These are phyloP conservation scores for Galemys pyrenaicus DNA, from an alignment of 2,113 vertebrate genomes.

Conservation along the genomic window DNA sequence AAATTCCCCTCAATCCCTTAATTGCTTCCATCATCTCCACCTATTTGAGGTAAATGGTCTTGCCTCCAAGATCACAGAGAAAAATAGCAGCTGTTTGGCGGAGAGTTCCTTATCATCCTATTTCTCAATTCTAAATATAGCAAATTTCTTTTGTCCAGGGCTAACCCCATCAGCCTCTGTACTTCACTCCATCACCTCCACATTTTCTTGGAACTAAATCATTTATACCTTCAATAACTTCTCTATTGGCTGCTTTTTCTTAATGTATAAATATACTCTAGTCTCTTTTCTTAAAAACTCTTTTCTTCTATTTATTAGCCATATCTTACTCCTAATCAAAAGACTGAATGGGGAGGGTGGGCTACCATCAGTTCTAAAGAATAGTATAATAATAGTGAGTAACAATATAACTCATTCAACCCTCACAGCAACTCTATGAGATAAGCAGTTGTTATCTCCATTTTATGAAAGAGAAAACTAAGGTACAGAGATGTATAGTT, in stretches of 20 bases:
- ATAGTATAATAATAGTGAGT: not conserved
- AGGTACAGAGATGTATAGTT: not conserved
- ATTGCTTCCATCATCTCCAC: not conserved
- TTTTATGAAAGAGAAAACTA: not conserved
- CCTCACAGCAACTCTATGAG: not conserved
- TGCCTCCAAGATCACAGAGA: not conserved
- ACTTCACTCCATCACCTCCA: not conserved
- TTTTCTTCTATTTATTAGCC: not conserved
- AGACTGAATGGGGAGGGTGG: not conserved
- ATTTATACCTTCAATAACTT: not conserved
- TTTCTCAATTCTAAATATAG: not conserved
- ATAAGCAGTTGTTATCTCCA: not conserved
- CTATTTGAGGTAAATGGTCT: not conserved
- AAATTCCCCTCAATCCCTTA: conserved; percentile 25
- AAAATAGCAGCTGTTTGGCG: not conserved
- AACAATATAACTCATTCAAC: not conserved
- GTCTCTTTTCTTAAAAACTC: conserved; percentile 7
- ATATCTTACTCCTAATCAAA: not conserved
- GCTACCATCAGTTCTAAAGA: not conserved
- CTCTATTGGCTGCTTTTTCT: not conserved
- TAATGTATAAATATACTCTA: not conserved
- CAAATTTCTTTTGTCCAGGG: not conserved
- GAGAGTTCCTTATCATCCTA: not conserved
- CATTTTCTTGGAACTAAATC: not conserved
- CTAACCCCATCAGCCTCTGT: not conserved